Base-by-base conservation (phyloP, 2,797 vertebrate species). In the Phoeniculus purpureus region DNA sequence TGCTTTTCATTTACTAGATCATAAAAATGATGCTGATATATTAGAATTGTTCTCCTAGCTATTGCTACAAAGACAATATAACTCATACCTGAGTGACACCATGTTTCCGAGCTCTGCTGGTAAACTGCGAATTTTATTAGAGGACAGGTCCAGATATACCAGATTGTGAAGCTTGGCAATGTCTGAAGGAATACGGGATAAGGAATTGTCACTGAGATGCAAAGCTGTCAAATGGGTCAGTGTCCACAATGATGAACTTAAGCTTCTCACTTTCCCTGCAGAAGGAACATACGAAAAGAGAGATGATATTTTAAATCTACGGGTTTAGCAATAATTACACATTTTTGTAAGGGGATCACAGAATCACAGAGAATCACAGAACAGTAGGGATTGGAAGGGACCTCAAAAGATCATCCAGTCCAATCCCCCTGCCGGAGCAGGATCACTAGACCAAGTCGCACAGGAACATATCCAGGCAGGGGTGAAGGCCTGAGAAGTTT, bases 121-220 rank as follows among this genome's bases (percentile, higher is more conserved):
- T 98, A 99, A 98, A 98, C 98, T 99, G 98, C 98, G 99, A 81
- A 99, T 99, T 98, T 99, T 99, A 96, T 99, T 99, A 97, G 98
- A 99, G 86, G 99, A 99, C 96, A 99, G 98, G 98, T 99, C 99
- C 98, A 99, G 98, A 98, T 99, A 99, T 89, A 99, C 98, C 98
- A 99, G 98, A 98, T 99, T 99, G 96, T 99, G 98, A 98, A 99
- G 98, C 98, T 99, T 99, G 98, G 99, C 98, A 98, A 99, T 99
- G 98, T 99, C 99, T 97, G 99, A 99, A 96, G 99, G 99, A 98
- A 99, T 99, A 92, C 98, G 98, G 94, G 98, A 99, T 97, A 99
- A 97, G 73, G 98, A 99, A 97, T 99, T 99, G 98, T 99, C 99
- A 98, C 98, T 98, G 97, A 99, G 98, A 98, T 99, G 98, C 97